These are phyloP conservation scores for Rhyzopertha dominica DNA, from an alignment of 1,140 invertebrate genomes.

Conservation along the genomic window DNA sequence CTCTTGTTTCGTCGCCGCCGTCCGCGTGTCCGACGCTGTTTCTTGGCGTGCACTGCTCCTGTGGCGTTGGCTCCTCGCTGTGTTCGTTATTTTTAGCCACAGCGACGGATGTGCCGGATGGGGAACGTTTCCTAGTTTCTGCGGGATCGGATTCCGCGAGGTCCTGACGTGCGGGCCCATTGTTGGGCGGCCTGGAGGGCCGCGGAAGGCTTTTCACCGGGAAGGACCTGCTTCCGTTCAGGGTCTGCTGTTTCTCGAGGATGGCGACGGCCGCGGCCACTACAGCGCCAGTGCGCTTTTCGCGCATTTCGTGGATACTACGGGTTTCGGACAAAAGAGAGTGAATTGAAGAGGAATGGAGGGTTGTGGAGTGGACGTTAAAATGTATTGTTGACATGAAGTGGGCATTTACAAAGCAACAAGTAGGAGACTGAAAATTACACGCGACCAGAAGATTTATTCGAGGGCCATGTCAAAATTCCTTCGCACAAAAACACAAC, in stretches of 20 bases:
- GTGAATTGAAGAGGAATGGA: no score
- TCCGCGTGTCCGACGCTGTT: slow-evolving; percentile 7
- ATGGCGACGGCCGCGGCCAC: slow-evolving; percentile 40
- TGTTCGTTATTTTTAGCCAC: slow-evolving; percentile 19
- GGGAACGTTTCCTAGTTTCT: not conserved
- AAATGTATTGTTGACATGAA: no score
- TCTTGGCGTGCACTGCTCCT: slow-evolving; percentile 1
- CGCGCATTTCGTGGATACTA: slow-evolving; percentile 35
- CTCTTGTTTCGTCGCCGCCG: slow-evolving; percentile 8
- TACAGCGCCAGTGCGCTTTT: slow-evolving; percentile 27
- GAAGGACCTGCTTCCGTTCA: no score
- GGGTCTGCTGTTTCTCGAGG: slow-evolving; percentile 32
- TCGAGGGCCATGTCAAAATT: no score
- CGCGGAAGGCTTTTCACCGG: no score
- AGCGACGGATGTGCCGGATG: slow-evolving; percentile 10
- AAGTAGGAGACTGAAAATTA: no score
- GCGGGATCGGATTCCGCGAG: not conserved
- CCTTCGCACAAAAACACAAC: no score
- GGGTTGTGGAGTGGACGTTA: no score
- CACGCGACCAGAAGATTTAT: no score
- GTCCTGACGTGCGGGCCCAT: slow-evolving; percentile 5
- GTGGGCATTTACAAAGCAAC: no score
- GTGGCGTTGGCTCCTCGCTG: slow-evolving; percentile 13
- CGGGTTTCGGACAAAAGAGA: no score
- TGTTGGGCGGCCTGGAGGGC: slow-evolving; percentile 8